A percentile compares a stretch with the other conserved stretches of the same genome.
These are phyloP conservation scores for Plebejus argus DNA, from an alignment of 2,888 invertebrate species.

Conservation along the genomic window DNA sequence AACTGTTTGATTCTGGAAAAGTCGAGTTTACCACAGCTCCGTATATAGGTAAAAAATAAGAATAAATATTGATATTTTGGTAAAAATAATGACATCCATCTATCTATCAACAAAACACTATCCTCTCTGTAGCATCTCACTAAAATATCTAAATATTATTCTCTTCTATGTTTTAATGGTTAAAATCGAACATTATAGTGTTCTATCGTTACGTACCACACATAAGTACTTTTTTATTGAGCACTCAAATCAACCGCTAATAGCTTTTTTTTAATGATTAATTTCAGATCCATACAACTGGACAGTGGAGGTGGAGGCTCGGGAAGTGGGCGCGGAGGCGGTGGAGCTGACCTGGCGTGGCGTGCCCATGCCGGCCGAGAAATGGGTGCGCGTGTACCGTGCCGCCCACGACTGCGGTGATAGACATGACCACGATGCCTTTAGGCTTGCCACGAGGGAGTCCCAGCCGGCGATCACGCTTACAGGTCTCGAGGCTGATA, in stretches of 20 bases:
- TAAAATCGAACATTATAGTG: background rate
- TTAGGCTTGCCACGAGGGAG: constrained; percentile 66
- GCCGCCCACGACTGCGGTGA: constrained; percentile 84
- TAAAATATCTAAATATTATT: no score
- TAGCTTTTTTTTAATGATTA: no score
- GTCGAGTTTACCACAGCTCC: constrained; percentile 87
- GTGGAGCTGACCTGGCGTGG: constrained; percentile 92
- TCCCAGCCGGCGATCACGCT: constrained; percentile 61
- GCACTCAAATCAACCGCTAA: background rate
- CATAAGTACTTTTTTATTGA: no score
- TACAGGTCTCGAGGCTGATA: constrained; percentile 79
- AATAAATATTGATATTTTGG: background rate
- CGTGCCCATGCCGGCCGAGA: constrained; percentile 93
- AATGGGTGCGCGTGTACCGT: constrained; percentile 93
- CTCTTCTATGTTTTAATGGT: no score
- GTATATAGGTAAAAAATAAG: constrained; percentile 84
- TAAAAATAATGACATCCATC: background rate
- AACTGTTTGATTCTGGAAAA: constrained; percentile 86
- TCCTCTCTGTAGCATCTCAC: no score
- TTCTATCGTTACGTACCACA: background rate
- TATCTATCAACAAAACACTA: no score
- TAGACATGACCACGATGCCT: constrained; percentile 63
- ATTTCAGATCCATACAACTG: constrained; percentile 89
- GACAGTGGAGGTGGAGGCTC: constrained; percentile 88
- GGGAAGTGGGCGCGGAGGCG: constrained; percentile 87